Base-by-base conservation (phyloP, 2,113 vertebrate genomes). In the Oreotrochilus melanogaster region DNA sequence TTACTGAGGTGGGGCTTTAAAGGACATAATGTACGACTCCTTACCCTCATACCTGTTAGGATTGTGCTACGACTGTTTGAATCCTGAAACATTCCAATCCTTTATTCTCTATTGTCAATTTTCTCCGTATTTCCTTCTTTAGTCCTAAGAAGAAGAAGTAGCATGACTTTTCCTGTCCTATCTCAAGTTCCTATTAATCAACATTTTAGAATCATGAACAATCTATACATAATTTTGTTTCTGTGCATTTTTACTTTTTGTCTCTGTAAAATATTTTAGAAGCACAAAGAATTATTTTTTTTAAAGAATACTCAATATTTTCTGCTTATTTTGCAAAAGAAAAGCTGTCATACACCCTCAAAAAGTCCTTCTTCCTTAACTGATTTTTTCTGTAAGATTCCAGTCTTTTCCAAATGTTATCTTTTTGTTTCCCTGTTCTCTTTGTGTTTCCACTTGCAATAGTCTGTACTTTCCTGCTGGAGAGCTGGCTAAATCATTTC, bases 371-470 rank as follows among this genome's bases (percentile, higher is more conserved):
- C 58, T 37, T 89, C 42, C 67, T 86, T 19, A 74, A 91, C 45
- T 82, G 83, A 43, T 43, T 53, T 92, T 71, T 58, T 80, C n/a
- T 8, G 22, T 64, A 93, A 86, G 82, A 95, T 93, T 89, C 69
- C 64, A 80, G 51, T 62, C 81, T 67, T 85, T 78, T 85, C 79
- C 78, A 78, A 88, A 88, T 50, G 80, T 43, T 90, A 71, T 33
- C 74, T 88, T 96, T 93, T 93, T 96, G 88, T 93, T 96, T 95
- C 91, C 58, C 54, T 50, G 72, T 58, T 88, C 93, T 86, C 93
- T 96, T 97, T 92, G 74, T 92, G 88, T 85, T 93, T 94, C 69
- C 2, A 12, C 47, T 78, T 67, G 78, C 81, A 93, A 74, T 31
- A 81, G 89, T 64, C 86, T 61, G 64, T 85, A 69, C 64, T 88